These are phyloP conservation scores for Diarsia mendica DNA, from an alignment of 2,888 invertebrate genomes.

Conservation along the genomic window DNA sequence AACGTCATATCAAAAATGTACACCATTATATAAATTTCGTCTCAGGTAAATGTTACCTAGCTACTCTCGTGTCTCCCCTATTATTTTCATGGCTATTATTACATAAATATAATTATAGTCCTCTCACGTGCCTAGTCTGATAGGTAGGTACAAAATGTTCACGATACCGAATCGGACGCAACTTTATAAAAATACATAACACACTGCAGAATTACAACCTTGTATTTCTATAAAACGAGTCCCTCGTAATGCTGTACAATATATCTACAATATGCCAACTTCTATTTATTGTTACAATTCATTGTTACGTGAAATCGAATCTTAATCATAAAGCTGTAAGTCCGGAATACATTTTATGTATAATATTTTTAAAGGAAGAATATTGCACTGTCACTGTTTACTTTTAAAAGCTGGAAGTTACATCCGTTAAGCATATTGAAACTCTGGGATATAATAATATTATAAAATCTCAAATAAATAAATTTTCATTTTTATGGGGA, in stretches of 20 bases:
- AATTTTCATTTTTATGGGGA: conserved; percentile 32
- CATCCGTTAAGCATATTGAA: conserved; percentile 59
- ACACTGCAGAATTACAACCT: conserved; percentile 53
- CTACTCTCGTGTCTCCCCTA: conserved; percentile 82
- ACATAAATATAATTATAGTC: conserved; percentile 86
- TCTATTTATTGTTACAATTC: conserved; percentile 74
- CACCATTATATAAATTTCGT: conserved; percentile 90
- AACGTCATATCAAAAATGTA: conserved; percentile 91
- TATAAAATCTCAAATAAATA: conserved; percentile 50
- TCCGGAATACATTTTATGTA: conserved; percentile 63
- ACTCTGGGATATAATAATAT: conserved; percentile 46
- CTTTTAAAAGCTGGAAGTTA: conserved; percentile 49
- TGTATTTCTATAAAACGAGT: conserved; percentile 64
- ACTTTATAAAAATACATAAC: conserved; percentile 65
- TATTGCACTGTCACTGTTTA: conserved; percentile 64
- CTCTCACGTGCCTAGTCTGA: conserved; percentile 83
- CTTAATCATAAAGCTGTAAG: conserved; percentile 55
- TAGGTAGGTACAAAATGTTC: conserved; percentile 81
- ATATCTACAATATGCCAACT: conserved; percentile 82
- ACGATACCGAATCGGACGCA: conserved; percentile 71
- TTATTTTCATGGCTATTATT: conserved; percentile 81
- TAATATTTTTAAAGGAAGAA: conserved; percentile 52
- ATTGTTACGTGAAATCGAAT: conserved; percentile 74
- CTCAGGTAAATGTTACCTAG: conserved; percentile 90
- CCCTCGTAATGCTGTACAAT: conserved; percentile 81